Evolutionary conservation across 2,888 invertebrate genomes (phyloP), one percentile per base, ranked within the genome.

Genomic region (Tricholauxania praeusta): DNA sequence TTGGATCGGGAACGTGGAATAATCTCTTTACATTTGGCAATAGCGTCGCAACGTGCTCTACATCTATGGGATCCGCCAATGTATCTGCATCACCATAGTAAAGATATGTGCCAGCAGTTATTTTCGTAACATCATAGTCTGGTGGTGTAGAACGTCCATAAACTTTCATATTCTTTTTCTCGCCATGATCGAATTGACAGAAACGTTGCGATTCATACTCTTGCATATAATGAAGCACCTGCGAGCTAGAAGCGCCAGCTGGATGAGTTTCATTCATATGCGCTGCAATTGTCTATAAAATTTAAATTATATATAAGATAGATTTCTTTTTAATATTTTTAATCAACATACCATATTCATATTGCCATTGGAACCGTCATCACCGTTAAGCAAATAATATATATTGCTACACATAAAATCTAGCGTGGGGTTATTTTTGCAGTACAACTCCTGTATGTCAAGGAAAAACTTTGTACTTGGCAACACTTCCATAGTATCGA

Each of bases 251-350:
- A 5, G 75, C 60, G 7, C 79, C 79, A 1, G 79, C 79, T 4
- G 82, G 82, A 71, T 79, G 78, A 1, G 81, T 80, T 28, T 76
- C 73, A 7, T 69, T 52, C 3, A 78, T n/a, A 14, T 73, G 65
- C 1, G 66, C 66, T 4, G 75, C 14, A 12, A 77, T 15, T 1
- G 73, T 78, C 79, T 80, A n/a, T 52, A 22, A 53, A 47, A 22
- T 22, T 15, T 15, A 8, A 39, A 7, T n/a, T 53, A 53, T 14
- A 53, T 2, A 7, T 53, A 12, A 17, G n/a, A 17, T 17, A 4
- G 15, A 60, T 1, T 14, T 60, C 2, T 15, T 5, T 32, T 14
- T 32, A 14, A 6, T 12, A 8, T 6, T 12, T n/a, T 14, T 3
- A 17, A 10, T 65, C 57, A 10, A 17, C 64, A 19, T 73, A 66